Conservation (phyloP, 2,113 vertebrate genomes). For the Pithys albifrons region DNA sequence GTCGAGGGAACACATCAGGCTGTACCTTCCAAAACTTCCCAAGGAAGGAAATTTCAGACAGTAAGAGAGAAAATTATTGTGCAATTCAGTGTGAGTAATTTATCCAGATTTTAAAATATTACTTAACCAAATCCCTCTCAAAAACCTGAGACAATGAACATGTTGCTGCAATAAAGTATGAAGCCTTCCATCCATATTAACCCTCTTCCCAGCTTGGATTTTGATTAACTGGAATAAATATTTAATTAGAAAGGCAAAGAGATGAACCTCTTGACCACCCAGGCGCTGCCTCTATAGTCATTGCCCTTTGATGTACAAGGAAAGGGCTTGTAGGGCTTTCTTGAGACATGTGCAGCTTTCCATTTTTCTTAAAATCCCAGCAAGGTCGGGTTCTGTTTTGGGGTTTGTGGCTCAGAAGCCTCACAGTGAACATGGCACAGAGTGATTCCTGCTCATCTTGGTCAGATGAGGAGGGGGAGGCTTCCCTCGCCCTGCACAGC, state of each 20-base stretch:
- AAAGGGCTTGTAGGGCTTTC: not conserved
- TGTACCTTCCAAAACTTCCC: not conserved
- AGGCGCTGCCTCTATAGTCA: not conserved
- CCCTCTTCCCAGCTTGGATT: not conserved
- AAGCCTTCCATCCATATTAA: not conserved
- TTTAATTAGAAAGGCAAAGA: conserved; percentile 31
- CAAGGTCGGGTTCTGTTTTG: not conserved
- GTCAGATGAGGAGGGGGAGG: not conserved
- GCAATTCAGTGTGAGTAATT: not conserved
- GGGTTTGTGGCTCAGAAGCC: not conserved
- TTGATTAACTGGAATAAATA: conserved; percentile 14
- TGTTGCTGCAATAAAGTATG: not conserved
- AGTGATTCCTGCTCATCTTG: not conserved
- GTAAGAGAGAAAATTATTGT: not conserved
- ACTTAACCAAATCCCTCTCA: not conserved
- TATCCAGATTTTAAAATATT: not conserved
- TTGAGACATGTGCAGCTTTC: not conserved
- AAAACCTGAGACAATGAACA: not conserved
- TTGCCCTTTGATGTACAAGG: not conserved
- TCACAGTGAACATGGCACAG: fast-evolving
- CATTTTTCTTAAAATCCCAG: not conserved
- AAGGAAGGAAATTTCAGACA: not conserved
- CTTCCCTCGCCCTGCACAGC: not conserved
- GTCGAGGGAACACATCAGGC: not conserved
- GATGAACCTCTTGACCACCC: not conserved